Evolutionary conservation across 2,888 invertebrate genomes (phyloP).

Genomic region (Stramonita haemastoma): DNA sequence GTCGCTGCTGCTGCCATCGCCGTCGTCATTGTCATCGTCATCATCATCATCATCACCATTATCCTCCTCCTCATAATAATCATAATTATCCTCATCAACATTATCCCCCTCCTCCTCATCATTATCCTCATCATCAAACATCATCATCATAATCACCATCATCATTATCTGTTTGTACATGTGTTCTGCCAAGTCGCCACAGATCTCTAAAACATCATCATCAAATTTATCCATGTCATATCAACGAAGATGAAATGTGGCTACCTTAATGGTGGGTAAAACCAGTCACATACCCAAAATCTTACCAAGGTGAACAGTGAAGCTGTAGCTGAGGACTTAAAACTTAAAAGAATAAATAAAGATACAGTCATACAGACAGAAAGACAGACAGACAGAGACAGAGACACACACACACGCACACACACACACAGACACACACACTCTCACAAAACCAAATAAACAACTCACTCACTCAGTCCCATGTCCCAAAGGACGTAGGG

Average conservation of each 20-base stretch:
- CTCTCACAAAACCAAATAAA: too few species aligned
- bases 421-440: background rate
- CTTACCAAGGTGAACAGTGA: too few species aligned
- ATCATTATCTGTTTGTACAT: background rate
- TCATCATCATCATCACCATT: background rate
- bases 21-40: background rate
- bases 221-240: too few species aligned
- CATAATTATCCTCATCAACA: too few species aligned
- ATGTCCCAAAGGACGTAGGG: too few species aligned
- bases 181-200: background rate
- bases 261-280: too few species aligned
- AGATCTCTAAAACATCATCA: background rate
- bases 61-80: background rate
- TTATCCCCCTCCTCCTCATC: background rate
- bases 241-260: too few species aligned
- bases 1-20: too few species aligned
- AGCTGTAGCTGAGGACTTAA: too few species aligned
- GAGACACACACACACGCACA: background rate
- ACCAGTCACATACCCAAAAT: too few species aligned
- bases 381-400: conserved; percentile 42
- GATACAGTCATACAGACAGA: background rate
- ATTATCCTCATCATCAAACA: background rate
- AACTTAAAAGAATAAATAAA: too few species aligned
- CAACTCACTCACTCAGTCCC: too few species aligned
- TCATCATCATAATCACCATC: conserved; percentile 6